Percentiles rank a stretch among this genome's conserved stretches.
phyloP scores from a whole-genome alignment of 2,113 vertebrate species.

The Bubo bubo region DNA sequence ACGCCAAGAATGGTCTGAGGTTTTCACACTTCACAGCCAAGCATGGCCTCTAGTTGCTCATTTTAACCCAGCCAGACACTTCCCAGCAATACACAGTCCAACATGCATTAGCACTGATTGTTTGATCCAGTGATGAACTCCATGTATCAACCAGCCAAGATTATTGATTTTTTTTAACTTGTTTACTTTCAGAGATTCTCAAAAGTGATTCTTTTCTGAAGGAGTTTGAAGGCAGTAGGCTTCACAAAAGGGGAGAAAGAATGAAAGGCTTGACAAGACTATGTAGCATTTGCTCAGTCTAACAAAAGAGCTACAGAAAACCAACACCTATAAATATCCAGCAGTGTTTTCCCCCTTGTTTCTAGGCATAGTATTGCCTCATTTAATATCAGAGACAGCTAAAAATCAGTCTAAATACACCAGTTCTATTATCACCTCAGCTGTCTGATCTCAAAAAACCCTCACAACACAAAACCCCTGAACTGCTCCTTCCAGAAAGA shows the following conservation, averaged over 20 bases:
- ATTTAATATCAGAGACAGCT: neutral
- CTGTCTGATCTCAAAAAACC: neutral
- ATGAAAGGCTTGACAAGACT: constrained; percentile 7
- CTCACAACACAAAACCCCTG: neutral
- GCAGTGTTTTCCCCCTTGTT: neutral
- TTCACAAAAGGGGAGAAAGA: constrained; percentile 7
- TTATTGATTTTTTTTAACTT: neutral
- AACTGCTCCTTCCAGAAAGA: neutral
- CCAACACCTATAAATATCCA: constrained; percentile 8
- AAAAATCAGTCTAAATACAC: neutral
- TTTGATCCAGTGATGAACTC: neutral
- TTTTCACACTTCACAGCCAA: neutral
- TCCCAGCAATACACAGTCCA: neutral
- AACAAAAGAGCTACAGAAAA: constrained; percentile 24
- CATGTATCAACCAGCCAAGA: neutral
- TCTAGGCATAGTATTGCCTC: neutral
- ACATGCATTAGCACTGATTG: neutral
- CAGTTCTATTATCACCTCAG: constrained; percentile 2
- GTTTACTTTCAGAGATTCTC: constrained; percentile 24
- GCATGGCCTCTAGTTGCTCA: neutral
- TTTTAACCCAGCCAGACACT: neutral
- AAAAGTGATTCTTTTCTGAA: neutral
- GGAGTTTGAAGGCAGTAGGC: neutral
- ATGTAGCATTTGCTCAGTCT: neutral
- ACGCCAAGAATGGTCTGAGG: neutral